phyloP scores from a whole-genome alignment of 2,888 invertebrate genomes.

The Epirrita christyi region DNA sequence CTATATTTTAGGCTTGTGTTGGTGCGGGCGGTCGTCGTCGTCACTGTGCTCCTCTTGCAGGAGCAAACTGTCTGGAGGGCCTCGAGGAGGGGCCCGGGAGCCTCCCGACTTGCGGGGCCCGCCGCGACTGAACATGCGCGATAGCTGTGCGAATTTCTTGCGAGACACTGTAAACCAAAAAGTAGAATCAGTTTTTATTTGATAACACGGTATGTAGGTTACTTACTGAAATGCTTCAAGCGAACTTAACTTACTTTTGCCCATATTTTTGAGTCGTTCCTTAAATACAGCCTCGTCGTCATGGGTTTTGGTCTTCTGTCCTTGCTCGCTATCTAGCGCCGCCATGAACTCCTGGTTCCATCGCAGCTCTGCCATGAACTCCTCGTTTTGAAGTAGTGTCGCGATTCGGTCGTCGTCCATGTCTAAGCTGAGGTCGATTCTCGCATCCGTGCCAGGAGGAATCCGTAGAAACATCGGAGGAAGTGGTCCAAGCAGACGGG shows the following conservation, averaged over 20 bases:
- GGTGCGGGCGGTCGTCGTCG: constrained; percentile 82
- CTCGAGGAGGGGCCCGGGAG: constrained; percentile 73
- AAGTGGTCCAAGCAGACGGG: constrained; percentile 90
- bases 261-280: constrained; percentile 92
- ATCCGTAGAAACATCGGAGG: constrained; percentile 92
- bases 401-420: constrained; percentile 95
- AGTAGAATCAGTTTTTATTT: constrained; percentile 1
- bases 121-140: constrained; percentile 90
- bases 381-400: constrained; percentile 94
- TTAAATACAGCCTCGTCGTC: constrained; percentile 90
- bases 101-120: constrained; percentile 76
- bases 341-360: constrained; percentile 95
- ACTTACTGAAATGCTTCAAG: background rate
- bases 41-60: constrained; percentile 87
- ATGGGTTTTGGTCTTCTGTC: constrained; percentile 75
- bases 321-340: constrained; percentile 91
- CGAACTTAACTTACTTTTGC: constrained; percentile 85
- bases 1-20: constrained; percentile 42
- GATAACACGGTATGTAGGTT: background rate
- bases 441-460: constrained; percentile 76
- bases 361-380: constrained; percentile 93
- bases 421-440: constrained; percentile 81
- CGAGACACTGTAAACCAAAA: constrained; percentile 86
- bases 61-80: constrained; percentile 83
- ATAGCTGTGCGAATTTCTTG: constrained; percentile 92